phyloP scores from a whole-genome alignment of 2,113 vertebrate genomes.

The Neotoma lepida region DNA sequence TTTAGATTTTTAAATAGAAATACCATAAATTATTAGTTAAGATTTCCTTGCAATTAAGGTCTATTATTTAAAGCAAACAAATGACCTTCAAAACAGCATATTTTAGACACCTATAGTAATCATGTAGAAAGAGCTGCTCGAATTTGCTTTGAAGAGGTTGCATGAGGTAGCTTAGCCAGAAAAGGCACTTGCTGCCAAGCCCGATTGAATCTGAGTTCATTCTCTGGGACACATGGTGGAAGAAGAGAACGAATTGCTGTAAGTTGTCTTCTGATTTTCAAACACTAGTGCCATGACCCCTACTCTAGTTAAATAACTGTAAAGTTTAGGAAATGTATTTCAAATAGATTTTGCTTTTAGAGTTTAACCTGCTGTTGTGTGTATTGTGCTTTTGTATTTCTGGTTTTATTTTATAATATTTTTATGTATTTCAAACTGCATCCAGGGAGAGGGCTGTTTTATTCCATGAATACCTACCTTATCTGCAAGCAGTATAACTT shows the following conservation, averaged over 20 bases:
- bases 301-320: background rate
- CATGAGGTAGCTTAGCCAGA: background rate
- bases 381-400: constrained; percentile 32
- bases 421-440: constrained; percentile 48
- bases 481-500: background rate
- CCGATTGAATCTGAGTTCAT: background rate
- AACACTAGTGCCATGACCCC: background rate
- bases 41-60: constrained; percentile 74
- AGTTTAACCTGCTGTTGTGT: constrained; percentile 9
- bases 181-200: background rate
- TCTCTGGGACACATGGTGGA: background rate
- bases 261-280: background rate
- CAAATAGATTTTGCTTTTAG: too few relatives aligned
- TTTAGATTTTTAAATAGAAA: constrained; percentile 84
- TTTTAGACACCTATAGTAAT: constrained; percentile 72
- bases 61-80: constrained; percentile 79
- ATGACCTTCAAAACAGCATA: constrained; percentile 70
- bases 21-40: constrained; percentile 83
- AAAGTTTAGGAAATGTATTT: background rate
- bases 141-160: constrained; percentile 24
- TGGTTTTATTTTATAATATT: constrained; percentile 19
- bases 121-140: background rate
- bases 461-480: background rate
- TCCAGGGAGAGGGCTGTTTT: constrained; percentile 44
- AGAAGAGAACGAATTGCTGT: too few relatives aligned